Conservation (phyloP, 2,797 vertebrate genomes). For the Megalops cyprinoides region DNA sequence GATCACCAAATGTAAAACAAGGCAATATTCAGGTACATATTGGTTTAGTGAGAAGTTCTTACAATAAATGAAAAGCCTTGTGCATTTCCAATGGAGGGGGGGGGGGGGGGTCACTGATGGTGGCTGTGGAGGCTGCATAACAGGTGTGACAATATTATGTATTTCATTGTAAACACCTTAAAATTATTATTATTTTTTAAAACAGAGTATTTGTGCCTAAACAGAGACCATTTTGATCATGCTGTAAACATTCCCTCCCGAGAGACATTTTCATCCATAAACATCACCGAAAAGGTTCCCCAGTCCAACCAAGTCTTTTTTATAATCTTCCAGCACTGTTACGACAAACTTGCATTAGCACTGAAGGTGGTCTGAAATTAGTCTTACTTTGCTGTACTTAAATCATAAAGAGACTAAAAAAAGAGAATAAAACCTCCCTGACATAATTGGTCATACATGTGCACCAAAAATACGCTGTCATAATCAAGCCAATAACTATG, state of each 20-base stretch:
- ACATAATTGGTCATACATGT: slow-evolving; percentile 18
- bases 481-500: slow-evolving; percentile 22
- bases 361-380: slow-evolving; percentile 8
- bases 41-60: background rate
- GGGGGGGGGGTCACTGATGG: background rate
- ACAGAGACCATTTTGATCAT: background rate
- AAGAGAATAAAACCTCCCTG: background rate
- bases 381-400: background rate
- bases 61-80: background rate
- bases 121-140: background rate
- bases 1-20: slow-evolving; percentile 6
- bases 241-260: slow-evolving; percentile 14
- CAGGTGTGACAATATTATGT: background rate
- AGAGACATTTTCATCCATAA: background rate
- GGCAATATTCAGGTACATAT: slow-evolving; percentile 11
- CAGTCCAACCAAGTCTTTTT: background rate
- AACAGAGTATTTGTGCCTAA: background rate
- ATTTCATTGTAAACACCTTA: background rate
- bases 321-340: slow-evolving; percentile 12
- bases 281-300: background rate
- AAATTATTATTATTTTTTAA: background rate
- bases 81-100: background rate
- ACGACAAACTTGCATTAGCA: background rate
- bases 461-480: slow-evolving; percentile 25
- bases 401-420: background rate